Percentiles rank a stretch among this genome's conserved stretches.
phyloP scores from a whole-genome alignment of 1,140 invertebrate species.

The Hetaerina americana region DNA sequence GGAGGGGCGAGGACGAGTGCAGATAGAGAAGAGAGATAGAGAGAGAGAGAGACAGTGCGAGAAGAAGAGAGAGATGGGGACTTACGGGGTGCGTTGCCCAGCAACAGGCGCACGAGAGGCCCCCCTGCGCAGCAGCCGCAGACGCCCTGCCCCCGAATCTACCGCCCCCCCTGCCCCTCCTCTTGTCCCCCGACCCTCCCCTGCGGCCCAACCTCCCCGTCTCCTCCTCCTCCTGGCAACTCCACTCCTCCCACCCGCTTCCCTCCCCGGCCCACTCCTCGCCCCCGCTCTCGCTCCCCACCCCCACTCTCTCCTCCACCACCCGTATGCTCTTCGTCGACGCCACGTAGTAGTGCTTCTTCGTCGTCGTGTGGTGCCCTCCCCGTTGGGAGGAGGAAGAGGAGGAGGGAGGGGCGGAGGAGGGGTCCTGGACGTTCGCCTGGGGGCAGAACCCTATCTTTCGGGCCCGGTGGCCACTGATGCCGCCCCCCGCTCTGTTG shows the following conservation, averaged over 20 bases:
- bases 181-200: too few relatives aligned
- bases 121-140: constrained; percentile 7
- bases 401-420: not conserved
- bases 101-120: constrained; percentile 14
- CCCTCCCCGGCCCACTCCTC: not conserved
- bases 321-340: not conserved
- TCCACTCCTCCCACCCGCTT: not conserved
- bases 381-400: not conserved
- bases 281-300: not conserved
- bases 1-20: constrained; percentile 1
- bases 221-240: too few relatives aligned
- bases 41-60: too few relatives aligned
- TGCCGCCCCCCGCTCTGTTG: constrained; percentile 7
- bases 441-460: too few relatives aligned
- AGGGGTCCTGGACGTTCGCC: too few relatives aligned
- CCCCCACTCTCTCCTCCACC: not conserved
- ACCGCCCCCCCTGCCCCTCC: too few relatives aligned
- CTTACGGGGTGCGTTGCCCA: constrained; percentile 12
- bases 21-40: constrained; percentile 4
- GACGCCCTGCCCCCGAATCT: not conserved
- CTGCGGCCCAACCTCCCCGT: not conserved
- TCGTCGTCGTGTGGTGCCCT: not conserved
- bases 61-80: too few relatives aligned
- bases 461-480: constrained; percentile 26
- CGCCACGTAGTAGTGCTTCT: not conserved